A percentile compares a stretch with the other conserved stretches of the same genome.
Conservation (phyloP, 2,797 vertebrate species). For the Babyrousa celebensis region DNA sequence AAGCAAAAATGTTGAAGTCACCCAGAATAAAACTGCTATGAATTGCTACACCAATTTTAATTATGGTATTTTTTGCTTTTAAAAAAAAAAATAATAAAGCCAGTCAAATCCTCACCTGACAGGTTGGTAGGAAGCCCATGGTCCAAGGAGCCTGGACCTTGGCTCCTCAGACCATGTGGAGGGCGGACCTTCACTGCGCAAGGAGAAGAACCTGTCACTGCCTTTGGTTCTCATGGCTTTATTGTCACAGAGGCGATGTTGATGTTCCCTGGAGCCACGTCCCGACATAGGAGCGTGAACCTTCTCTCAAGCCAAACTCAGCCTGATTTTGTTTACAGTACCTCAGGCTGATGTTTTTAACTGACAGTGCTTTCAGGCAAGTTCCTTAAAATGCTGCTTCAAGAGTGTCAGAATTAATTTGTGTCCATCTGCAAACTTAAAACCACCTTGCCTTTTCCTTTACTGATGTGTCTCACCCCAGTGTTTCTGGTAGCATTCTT, state of each 20-base stretch:
- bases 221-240: constrained; percentile 26
- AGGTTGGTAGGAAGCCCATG: not conserved
- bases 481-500: not conserved
- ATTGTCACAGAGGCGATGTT: not conserved
- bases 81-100: not conserved
- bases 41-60: constrained; percentile 4
- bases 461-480: not conserved
- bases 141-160: not conserved
- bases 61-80: not conserved
- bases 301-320: not conserved
- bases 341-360: not conserved
- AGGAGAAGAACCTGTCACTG: not conserved
- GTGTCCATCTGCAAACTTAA: not conserved
- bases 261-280: not conserved
- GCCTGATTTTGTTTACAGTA: not conserved
- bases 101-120: not conserved
- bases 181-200: not conserved
- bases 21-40: not conserved
- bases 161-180: not conserved
- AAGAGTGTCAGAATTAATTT: not conserved
- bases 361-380: not conserved
- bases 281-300: not conserved
- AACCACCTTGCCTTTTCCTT: not conserved
- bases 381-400: not conserved
- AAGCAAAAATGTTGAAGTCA: not conserved